Evolutionary conservation across 2,797 vertebrate species (phyloP), one percentile per base, ranked within the genome.

Genomic region (Phylloscopus collybita): DNA sequence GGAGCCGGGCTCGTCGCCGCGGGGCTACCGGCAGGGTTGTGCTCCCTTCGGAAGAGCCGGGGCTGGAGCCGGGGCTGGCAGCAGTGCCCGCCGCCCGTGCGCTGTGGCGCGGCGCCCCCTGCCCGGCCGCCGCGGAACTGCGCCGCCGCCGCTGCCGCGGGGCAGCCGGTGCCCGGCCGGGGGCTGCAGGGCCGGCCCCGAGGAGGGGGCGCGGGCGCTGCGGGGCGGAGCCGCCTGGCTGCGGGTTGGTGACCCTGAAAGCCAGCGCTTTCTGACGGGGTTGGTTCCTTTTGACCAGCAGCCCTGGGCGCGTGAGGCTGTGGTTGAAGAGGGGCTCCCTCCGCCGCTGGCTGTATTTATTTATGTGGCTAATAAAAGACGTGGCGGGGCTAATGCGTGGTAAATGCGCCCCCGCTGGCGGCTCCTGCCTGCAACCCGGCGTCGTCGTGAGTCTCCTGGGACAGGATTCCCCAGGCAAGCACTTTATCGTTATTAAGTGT

Each of bases 31-130:
- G 57, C 56, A 30, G 8, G 5, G 42, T 13, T 12, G 30, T 0
- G 42, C 17, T 51, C 38, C 1, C 14, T 25, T 25, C 16, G 8
- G 29, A 10, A 7, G 22, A 70, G 50, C 47, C 21, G 36, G 40
- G 92, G 96, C 96, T 83, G 45, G 17, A 62, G 53, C 44, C 30
- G 34, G 42, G 91, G 96, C 96, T 83, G 95, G 92, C 64, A 79
- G 83, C 57, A 8, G n/a, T 7, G 38, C 29, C 51, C 23, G 20
- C 44, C 88, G 81, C 22, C 86, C 69, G 97, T 98, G 78, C 72
- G 95, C 97, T 96, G 97, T 88, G 95, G 81, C 89, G 94, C 92
- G 98, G 97, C 98, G 98, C 98, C 98, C 98, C 97, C 98, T 97
- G 96, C 90, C 83, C 51, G 36, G 13, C 32, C 20, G 10, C 60